Base-by-base conservation (phyloP, 2,797 vertebrate species). In the Amblyopsis hoosieri region DNA sequence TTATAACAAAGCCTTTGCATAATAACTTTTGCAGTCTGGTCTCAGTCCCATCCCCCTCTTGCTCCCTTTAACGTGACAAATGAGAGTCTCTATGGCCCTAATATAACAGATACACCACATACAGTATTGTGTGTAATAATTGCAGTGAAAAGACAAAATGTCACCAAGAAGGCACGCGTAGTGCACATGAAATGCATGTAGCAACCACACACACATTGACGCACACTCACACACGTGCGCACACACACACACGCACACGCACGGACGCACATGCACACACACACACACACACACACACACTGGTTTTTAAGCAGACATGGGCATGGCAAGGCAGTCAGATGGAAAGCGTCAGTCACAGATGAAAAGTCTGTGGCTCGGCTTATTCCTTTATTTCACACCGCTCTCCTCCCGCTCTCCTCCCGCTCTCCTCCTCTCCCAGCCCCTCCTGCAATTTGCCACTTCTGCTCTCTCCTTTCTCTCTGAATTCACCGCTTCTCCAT, bases 11-110 rank as follows among this genome's bases (percentile, higher is more conserved):
- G 79, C 78, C 75, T 88, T 84, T 90, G 87, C 87, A 91, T 90
- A 89, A 92, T 90, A 87, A 85, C 86, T 90, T 89, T 82, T 84
- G 82, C 80, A 62, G 86, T 86, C 76, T 85, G 84, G 80, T 85
- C 81, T 60, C 67, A 49, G 74, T 23, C 81, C 84, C 81, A 80
- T 81, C 75, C 80, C 80, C 82, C 79, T 64, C 66, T 66, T 70
- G 48, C 71, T 80, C 79, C 71, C 75, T 81, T 84, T 84, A 87
- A 82, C 73, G 65, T 85, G 89, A 91, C 82, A 74, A 88, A 91
- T 89, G 87, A 83, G 84, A 69, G 62, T 76, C 75, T 62, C 71
- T 77, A 66, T 78, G 83, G 81, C 84, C 77, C 67, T 64, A 46
- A 52, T 79, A 62, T 50, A 60, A 23, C 23, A 23, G 23, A 23